Evolutionary conservation across 2,888 invertebrate species (phyloP), one percentile per base, ranked within the genome.

Genomic region (Drosophila meridionalis): DNA sequence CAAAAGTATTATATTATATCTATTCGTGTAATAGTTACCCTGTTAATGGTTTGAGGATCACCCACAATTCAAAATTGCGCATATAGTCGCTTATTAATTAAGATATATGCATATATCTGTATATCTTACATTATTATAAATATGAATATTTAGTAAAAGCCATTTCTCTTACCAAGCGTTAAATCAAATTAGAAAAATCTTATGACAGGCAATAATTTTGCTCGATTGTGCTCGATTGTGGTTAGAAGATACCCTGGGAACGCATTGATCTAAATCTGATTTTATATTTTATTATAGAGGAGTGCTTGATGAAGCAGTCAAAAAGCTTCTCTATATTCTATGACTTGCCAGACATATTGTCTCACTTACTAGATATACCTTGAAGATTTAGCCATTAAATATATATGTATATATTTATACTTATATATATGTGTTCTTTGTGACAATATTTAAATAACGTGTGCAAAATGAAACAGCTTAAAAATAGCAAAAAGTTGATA

Each of bases 401-500:
- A 53, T 11, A 20, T 36, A 7, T 50, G 9, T 32, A 4, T 48
- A 34, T 20, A 14, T 20, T 20, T 11, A 20, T 28, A 12, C 8
- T 9, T 48, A 4, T 8, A 11, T 14, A 28, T 38, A 28, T 14
- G 26, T n/a, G 20, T 20, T 20, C 0, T n/a, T 4, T 50, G 12
- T 52, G 38, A 8, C 38, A 55, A 14, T 38, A 14, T 56, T 11
- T 11, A 47, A 64, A 77, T 61, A 64, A 67, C 38, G 63, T 76
- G 70, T 40, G 63, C 53, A 70, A 80, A 58, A 70, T 75, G 55
- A 74, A 75, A 72, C 53, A 58, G 72, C 67, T 65, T 68, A 32
- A 66, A 76, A 76, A 69, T 76, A 64, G 47, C 48, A 26, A 28
- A 28, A 40, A 55, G 28, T 60, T 48, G 38, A 20, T 48, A 69